A percentile compares a stretch with the other conserved stretches of the same genome.
Evolutionary conservation across 2,888 invertebrate species (phyloP).

Genomic region (Dolichopus griseipennis): DNA sequence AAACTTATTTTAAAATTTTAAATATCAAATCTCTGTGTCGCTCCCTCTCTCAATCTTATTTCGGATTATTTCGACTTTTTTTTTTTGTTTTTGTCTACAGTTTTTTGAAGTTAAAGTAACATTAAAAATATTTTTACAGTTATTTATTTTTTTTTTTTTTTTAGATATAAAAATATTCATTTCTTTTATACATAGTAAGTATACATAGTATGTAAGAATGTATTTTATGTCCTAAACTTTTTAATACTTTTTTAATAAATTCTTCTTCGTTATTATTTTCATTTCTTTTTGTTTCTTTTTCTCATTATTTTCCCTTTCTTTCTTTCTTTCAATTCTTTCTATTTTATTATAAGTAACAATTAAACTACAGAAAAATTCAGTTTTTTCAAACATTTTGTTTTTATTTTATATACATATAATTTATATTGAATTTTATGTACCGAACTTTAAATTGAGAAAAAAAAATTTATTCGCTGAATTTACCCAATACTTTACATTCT

Average conservation of each 20-base stretch:
- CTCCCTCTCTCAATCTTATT: too few species aligned
- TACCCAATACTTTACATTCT: neutral
- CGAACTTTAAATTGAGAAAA: neutral
- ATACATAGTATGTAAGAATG: too few species aligned
- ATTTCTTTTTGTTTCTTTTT: neutral
- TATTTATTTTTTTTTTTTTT: too few species aligned
- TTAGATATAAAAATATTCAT: too few species aligned
- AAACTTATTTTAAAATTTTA: too few species aligned
- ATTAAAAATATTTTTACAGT: too few species aligned
- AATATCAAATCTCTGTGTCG: too few species aligned
- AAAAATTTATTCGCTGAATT: neutral
- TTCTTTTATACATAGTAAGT: too few species aligned
- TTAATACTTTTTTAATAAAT: conserved; percentile 6
- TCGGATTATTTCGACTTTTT: too few species aligned
- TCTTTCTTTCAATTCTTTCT: neutral
- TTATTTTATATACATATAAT: neutral
- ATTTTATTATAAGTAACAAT: neutral
- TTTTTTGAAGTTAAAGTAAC: too few species aligned
- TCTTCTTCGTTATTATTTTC: neutral
- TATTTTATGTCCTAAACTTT: conserved; percentile 5
- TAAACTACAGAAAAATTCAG: neutral
- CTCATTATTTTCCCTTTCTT: neutral
- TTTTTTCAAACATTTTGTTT: too few species aligned
- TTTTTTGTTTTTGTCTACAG: too few species aligned
- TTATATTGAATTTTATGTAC: conserved; percentile 4